Conservation (phyloP, 1,140 invertebrate species). For the Xylocopa sonorina region DNA sequence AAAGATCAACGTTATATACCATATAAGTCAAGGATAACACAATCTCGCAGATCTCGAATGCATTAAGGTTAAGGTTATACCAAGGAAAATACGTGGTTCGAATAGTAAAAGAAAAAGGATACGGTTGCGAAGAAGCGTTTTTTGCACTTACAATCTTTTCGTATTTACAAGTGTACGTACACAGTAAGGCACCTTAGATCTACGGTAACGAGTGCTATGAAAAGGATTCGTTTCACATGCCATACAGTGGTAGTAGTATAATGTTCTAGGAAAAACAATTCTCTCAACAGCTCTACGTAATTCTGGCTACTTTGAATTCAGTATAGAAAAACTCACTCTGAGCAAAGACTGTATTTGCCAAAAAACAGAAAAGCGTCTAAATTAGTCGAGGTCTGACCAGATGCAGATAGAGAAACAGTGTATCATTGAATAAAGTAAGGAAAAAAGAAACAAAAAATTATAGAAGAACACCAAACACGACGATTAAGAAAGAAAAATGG, state of each 20-base stretch:
- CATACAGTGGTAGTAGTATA: neutral
- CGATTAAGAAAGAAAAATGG: conserved; percentile 4
- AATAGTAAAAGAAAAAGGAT: neutral
- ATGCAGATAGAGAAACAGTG: neutral
- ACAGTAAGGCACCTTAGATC: neutral
- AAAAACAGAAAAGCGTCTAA: conserved; percentile 24
- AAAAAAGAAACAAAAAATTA: neutral
- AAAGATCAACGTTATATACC: neutral
- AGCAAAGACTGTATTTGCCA: conserved; percentile 30
- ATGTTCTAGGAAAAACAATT: neutral
- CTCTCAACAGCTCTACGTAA: conserved; percentile 8
- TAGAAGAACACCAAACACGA: neutral
- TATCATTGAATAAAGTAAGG: neutral
- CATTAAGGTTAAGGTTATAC: neutral
- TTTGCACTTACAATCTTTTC: conserved; percentile 10
- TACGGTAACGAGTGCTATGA: conserved; percentile 3
- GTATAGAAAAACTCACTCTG: neutral
- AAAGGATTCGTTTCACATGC: conserved; percentile 25
- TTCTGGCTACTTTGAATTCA: neutral
- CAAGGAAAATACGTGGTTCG: neutral
- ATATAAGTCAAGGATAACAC: neutral
- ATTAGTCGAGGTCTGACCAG: neutral
- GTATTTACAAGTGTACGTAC: conserved; percentile 5
- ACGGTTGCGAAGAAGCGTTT: neutral
- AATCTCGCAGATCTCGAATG: neutral